Base-by-base conservation (phyloP, 2,797 vertebrate genomes). In the Tachyglossus aculeatus region DNA sequence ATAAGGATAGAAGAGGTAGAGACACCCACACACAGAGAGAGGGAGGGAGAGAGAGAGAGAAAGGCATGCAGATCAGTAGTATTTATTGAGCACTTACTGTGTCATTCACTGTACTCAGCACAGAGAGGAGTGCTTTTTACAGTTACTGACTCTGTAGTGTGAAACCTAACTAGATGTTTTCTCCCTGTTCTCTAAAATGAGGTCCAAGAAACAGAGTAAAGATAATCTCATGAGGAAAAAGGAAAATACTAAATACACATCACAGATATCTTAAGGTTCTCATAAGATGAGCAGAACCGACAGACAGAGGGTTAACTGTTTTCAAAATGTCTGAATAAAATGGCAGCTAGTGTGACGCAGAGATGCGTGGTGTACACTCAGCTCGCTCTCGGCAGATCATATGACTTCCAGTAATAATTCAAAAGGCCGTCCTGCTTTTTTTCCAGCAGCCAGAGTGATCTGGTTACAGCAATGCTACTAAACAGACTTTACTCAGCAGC, bases 281-380 rank as follows among this genome's bases (percentile, higher is more conserved):
- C n/a, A n/a, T n/a, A n/a, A 21, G 16, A 5, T 52, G n/a, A 25
- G 12, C 36, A 21, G 32, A 18, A 22, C 5, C 15, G 19, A 52
- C 21, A 1, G 16, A 6, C 5, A 0, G 13, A 15, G 24, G 4
- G n/a, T 55, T 19, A 16, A 2, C 1, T 18, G 27, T 64, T 52
- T 81, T 43, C 40, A 50, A 16, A 2, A 52, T n/a, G 37, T 58
- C 59, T 50, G 69, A 61, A 25, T 83, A 70, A 85, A 58, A 61
- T 75, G 73, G 76, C 65, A 80, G 73, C 63, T 59, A 78, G 57
- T 52, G 77, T 74, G 83, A 82, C 53, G 82, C 75, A 21, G 31
- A 79, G 24, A 58, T 65, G 47, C 76, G 74, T 72, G n/a, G 62
- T 22, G 56, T 60, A 11, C 66, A 83, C 73, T 45, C 74, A 74